Evolutionary conservation across 2,797 vertebrate genomes (phyloP).

Genomic region (Poeciliopsis turneri): DNA sequence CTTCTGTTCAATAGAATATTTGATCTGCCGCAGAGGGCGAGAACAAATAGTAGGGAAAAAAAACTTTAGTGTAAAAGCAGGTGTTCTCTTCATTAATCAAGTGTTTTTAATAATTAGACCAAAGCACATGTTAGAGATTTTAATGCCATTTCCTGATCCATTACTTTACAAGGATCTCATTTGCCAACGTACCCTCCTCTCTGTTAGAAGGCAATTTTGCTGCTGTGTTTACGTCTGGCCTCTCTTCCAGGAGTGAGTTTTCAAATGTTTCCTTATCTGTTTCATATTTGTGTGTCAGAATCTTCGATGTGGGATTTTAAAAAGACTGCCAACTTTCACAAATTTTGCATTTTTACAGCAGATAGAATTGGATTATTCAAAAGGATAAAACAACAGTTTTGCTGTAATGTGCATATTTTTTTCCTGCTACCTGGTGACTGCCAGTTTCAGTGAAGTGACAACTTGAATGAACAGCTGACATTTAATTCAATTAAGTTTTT

Average conservation of each 20-base stretch:
- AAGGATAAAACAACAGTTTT: not conserved
- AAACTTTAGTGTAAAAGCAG: constrained; percentile 21
- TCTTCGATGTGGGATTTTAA: not conserved
- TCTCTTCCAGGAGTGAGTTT: not conserved
- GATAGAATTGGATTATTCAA: not conserved
- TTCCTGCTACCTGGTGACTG: not conserved
- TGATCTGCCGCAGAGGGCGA: constrained; percentile 21
- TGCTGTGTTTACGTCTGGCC: not conserved
- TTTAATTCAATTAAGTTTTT: not conserved
- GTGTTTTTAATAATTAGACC: constrained; percentile 23
- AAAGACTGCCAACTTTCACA: not conserved
- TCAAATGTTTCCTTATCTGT: not conserved
- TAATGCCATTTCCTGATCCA: not conserved
- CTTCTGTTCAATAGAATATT: constrained; percentile 42
- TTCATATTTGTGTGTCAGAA: not conserved
- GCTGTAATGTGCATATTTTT: not conserved
- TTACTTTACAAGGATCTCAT: not conserved
- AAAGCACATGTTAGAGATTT: not conserved
- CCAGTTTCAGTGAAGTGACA: not conserved
- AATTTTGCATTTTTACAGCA: not conserved
- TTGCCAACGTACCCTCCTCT: not conserved
- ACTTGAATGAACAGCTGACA: not conserved
- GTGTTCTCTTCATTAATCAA: constrained; percentile 30
- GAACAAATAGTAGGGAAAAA: constrained; percentile 31
- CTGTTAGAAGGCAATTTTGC: not conserved